These are phyloP conservation scores for Venustaconcha ellipsiformis DNA, from an alignment of 1,140 invertebrate genomes.

Conservation along the genomic window DNA sequence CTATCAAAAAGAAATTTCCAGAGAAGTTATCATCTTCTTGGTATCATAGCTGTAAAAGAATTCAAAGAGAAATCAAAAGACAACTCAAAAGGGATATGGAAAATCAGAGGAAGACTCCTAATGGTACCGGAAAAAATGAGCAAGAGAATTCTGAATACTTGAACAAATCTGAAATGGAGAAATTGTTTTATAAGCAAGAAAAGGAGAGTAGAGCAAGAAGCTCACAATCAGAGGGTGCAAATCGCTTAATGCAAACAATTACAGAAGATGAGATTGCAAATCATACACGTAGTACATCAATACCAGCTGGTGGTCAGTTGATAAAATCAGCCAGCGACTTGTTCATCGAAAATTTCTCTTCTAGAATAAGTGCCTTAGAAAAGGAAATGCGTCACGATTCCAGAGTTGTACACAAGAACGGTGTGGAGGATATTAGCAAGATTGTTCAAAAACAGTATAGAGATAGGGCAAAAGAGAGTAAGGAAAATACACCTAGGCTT, in stretches of 20 bases:
- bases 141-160: neutral
- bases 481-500: slow-evolving; percentile 5
- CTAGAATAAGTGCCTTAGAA: slow-evolving; percentile 46
- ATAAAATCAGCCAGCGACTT: slow-evolving; percentile 46
- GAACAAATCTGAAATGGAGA: neutral
- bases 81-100: slow-evolving; percentile 43
- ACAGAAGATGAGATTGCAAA: slow-evolving; percentile 20
- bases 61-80: slow-evolving; percentile 49
- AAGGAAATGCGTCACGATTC: slow-evolving; percentile 49
- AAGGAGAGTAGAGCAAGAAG: slow-evolving; percentile 25
- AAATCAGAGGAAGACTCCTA: slow-evolving; percentile 15
- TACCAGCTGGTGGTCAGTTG: slow-evolving; percentile 21
- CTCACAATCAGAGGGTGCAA: slow-evolving; percentile 33
- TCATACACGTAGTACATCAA: slow-evolving; percentile 16
- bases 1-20: slow-evolving; percentile 38
- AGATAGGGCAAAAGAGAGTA: slow-evolving; percentile 18
- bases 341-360: slow-evolving; percentile 55
- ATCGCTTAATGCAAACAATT: slow-evolving; percentile 27
- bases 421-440: slow-evolving; percentile 24
- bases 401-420: slow-evolving; percentile 38
- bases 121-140: neutral
- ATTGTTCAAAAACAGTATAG: slow-evolving; percentile 14
- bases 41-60: slow-evolving; percentile 38
- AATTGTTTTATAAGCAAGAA: slow-evolving; percentile 3
- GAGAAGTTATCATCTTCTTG: slow-evolving; percentile 43